Evolutionary conservation across 2,113 vertebrate genomes (phyloP).

Genomic region (Calypte anna): DNA sequence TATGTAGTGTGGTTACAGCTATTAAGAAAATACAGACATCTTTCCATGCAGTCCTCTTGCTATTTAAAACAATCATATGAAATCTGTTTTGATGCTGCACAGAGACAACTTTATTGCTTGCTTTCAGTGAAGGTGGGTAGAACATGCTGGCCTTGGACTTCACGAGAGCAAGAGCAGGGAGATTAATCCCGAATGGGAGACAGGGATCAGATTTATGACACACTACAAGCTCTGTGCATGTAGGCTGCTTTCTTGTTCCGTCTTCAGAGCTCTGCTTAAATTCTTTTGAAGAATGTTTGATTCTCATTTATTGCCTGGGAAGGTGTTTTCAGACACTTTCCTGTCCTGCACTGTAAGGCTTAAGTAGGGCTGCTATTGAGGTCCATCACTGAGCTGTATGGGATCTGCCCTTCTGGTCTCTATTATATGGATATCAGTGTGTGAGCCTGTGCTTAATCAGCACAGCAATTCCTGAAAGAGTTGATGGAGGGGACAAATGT

Average conservation of each 20-base stretch:
- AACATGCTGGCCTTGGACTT: background rate
- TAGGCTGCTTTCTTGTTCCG: background rate
- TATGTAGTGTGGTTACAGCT: conserved; percentile 63
- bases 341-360: background rate
- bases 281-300: conserved; percentile 21
- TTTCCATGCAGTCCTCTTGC: conserved; percentile 49
- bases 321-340: background rate
- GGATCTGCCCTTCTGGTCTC: background rate
- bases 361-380: background rate
- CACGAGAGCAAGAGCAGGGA: background rate
- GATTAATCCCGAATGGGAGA: background rate
- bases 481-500: background rate
- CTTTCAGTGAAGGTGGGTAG: conserved; percentile 32
- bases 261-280: conserved; percentile 35
- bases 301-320: conserved; percentile 32
- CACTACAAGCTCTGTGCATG: background rate
- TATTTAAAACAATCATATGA: conserved; percentile 51
- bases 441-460: background rate
- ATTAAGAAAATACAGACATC: conserved; percentile 73
- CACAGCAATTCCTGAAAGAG: background rate
- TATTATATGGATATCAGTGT: background rate
- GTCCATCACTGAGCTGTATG: background rate
- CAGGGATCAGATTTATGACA: conserved; percentile 24
- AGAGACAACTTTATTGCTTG: conserved; percentile 45
- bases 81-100: conserved; percentile 69